Percentiles rank a stretch among this genome's conserved stretches.
phyloP scores from a whole-genome alignment of 1,140 invertebrate species.

The Euwallacea fornicatus region DNA sequence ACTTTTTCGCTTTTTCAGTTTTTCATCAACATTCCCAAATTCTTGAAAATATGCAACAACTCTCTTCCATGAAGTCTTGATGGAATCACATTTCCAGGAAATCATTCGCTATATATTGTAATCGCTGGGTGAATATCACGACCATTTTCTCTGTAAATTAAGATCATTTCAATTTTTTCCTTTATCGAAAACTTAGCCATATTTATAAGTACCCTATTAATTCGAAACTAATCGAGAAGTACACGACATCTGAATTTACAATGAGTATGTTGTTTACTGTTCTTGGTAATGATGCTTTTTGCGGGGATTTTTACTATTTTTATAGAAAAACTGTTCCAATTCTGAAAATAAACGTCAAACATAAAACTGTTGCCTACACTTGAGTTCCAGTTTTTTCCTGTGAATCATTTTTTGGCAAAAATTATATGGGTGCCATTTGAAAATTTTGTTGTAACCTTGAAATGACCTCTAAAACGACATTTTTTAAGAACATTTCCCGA shows the following conservation, averaged over 20 bases:
- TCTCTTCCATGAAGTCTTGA: neutral
- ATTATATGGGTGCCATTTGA: neutral
- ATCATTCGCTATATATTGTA: neutral
- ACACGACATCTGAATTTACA: neutral
- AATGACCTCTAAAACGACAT: neutral
- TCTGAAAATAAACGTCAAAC: too few species aligned
- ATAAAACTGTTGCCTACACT: neutral
- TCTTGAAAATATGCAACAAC: neutral
- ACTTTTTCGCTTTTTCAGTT: neutral
- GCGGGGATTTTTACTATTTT: neutral
- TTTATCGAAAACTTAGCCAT: neutral
- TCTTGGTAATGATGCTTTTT: neutral
- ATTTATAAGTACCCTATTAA: neutral
- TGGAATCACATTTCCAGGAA: neutral
- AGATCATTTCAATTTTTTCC: neutral
- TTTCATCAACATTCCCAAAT: neutral
- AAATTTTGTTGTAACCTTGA: neutral
- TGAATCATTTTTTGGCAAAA: neutral
- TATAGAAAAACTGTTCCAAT: neutral
- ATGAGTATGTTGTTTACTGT: too few species aligned
- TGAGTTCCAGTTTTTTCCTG: neutral
- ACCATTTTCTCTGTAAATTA: neutral
- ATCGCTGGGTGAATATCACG: neutral
- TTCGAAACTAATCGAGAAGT: neutral
- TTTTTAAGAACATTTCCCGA: neutral